phyloP scores from a whole-genome alignment of 2,113 vertebrate genomes.

The Mionectes macconnelli region DNA sequence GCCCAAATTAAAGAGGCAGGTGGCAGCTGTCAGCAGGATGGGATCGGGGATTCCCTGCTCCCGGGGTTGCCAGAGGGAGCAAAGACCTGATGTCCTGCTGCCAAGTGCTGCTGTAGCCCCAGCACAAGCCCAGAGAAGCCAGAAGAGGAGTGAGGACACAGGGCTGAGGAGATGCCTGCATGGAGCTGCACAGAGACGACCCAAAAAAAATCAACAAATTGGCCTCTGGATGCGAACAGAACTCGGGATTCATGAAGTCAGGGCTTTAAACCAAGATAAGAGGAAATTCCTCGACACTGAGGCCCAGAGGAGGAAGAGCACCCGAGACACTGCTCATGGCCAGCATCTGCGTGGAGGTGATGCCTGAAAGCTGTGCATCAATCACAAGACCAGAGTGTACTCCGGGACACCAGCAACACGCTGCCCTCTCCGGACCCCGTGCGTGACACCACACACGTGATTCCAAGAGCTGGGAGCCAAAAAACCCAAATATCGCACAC shows the following conservation, averaged over 20 bases:
- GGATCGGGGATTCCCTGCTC: background rate
- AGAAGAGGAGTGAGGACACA: background rate
- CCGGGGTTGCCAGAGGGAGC: background rate
- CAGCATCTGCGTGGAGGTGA: background rate
- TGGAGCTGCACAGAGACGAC: background rate
- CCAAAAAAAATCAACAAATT: background rate
- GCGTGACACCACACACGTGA: background rate
- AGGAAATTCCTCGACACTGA: background rate
- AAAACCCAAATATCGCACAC: slow-evolving; percentile 12
- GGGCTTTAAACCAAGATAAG: background rate
- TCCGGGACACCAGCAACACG: accelerated
- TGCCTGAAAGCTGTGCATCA: background rate
- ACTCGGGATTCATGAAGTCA: background rate
- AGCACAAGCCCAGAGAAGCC: background rate
- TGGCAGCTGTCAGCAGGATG: background rate
- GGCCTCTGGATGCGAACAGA: background rate
- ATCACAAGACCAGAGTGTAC: accelerated
- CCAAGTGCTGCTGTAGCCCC: background rate
- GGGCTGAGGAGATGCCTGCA: background rate
- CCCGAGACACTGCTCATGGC: background rate
- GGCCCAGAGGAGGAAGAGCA: background rate
- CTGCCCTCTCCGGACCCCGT: background rate
- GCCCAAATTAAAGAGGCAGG: background rate
- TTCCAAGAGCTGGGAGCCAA: background rate
- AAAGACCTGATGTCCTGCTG: background rate